Evolutionary conservation across 2,797 vertebrate genomes (phyloP), one percentile per base, ranked within the genome.

Genomic region (Spea hammondii): DNA sequence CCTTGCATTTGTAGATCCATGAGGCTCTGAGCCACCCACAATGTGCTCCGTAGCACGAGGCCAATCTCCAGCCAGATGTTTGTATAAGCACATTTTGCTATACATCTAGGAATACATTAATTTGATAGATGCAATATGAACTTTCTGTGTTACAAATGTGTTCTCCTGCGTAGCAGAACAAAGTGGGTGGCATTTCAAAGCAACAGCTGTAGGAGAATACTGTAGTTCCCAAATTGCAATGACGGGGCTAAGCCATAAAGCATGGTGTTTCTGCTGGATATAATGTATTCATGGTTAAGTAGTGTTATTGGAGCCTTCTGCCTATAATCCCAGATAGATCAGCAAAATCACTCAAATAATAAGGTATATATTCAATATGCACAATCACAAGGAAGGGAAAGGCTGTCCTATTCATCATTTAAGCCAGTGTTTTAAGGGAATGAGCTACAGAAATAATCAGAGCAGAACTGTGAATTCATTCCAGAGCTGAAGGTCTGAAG

Each of bases 71-170:
- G 71, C 49, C 69, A 82, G 70, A 77, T 77, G 79, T 57, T 77
- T 72, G 65, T 64, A 72, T 60, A 76, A 76, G 69, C 62, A 69
- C 49, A 73, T 76, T 77, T 70, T 77, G 66, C 65, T 74, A 69
- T 74, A 77, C 75, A 69, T 77, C 14, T 10, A 82, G 75, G 75
- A 82, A 77, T 82, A 77, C 65, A 65, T 77, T 78, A 82, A 77
- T 74, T 45, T 45, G 75, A 77, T 57, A 69, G 59, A 60, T 70
- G 65, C 75, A 73, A 73, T 82, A 55, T 77, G 45, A 82, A 82
- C 65, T 69, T 78, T 73, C 5, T n/a, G 48, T 48, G 49, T 70
- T 77, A 77, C 11, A 49, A 65, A 67, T 49, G 12, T 11, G 65
- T 69, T 77, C 70, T 72, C 74, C 49, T 54, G 65, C 9, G 49